Base-by-base conservation (phyloP, 2,797 vertebrate species). In the Australoheros facetus region DNA sequence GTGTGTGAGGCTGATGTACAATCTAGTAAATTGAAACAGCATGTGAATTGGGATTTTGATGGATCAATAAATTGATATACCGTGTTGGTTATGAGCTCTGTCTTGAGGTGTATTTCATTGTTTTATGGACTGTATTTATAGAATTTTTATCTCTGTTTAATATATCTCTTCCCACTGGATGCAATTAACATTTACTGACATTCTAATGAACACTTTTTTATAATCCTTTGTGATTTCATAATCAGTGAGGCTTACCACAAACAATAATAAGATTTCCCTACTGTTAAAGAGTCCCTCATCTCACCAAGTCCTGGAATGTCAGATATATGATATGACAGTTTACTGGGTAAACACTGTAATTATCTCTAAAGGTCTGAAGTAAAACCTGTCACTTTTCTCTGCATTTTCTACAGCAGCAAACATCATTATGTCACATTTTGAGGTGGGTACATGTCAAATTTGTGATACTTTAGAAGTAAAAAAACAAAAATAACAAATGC, bases 111-210 rank as follows among this genome's bases (percentile, higher is more conserved):
- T 91, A 89, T 90, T 81, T 91, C 86, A 92, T 75, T 90, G 81
- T 90, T 93, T 91, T 93, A 91, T 93, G 56, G 90, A 91, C 75
- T 84, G 58, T 85, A 82, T 92, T 92, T 91, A 89, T 85, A 69
- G 78, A 80, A 83, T 93, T 92, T 89, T 88, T 59, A 28, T 59
- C 77, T 75, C 85, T 78, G 64, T 81, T 66, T 72, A 83, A 86
- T 88, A 88, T 75, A 78, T 88, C 77, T 88, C 82, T 64, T 92
- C 93, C 92, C 92, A 89, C 87, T 72, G 89, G 93, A 92, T 89
- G 85, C 92, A 94, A 95, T 94, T 94, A 93, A 93, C 92, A 94
- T 93, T 93, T 92, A 86, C 85, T 92, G 90, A 85, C 89, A 92
- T 93, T 91, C 87, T 89, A 88, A 93, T 93, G 88, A 93, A 89